A percentile compares a stretch with the other conserved stretches of the same genome.
Evolutionary conservation across 2,113 vertebrate genomes (phyloP).

Genomic region (Lagopus muta): DNA sequence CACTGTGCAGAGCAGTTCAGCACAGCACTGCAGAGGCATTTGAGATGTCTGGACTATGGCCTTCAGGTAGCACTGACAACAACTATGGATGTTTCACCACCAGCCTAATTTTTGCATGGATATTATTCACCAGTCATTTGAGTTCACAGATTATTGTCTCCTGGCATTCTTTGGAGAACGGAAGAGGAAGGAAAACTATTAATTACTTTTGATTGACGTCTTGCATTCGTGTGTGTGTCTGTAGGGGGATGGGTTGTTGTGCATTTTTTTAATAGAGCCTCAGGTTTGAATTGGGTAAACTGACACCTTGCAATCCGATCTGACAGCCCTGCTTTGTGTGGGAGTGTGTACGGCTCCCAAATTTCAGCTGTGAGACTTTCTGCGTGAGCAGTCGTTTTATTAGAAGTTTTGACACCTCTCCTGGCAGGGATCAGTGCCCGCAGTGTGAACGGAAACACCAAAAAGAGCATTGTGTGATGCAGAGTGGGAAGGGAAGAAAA

Average conservation of each 20-base stretch:
- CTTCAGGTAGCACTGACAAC: conserved; percentile 34
- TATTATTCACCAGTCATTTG: conserved; percentile 27
- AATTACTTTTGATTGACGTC: conserved; percentile 58
- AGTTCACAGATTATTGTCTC: conserved; percentile 27
- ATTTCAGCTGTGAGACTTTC: conserved; percentile 37
- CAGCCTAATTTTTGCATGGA: not conserved
- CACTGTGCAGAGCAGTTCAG: not conserved
- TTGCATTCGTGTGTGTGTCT: conserved; percentile 51
- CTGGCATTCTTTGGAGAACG: conserved; percentile 13
- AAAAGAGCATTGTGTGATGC: conserved; percentile 22
- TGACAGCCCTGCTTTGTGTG: conserved; percentile 28
- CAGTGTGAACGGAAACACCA: conserved; percentile 40
- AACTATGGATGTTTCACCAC: conserved; percentile 19
- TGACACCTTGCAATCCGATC: conserved; percentile 49
- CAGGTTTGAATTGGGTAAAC: conserved; percentile 62
- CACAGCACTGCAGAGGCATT: conserved; percentile 4
- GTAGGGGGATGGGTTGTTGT: conserved; percentile 4
- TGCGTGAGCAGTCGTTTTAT: conserved; percentile 24
- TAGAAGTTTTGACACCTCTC: conserved; percentile 36
- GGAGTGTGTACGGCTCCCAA: not conserved
- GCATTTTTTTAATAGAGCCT: conserved; percentile 49
- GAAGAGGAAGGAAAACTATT: conserved; percentile 21
- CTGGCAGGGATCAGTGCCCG: conserved; percentile 19
- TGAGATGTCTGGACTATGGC: not conserved
- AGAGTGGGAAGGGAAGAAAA: conserved; percentile 17